Evolutionary conservation across 64 coral and sea anemone species (phyloP), one percentile per base, ranked within the genome.

Genomic region (Porites lutea): DNA sequence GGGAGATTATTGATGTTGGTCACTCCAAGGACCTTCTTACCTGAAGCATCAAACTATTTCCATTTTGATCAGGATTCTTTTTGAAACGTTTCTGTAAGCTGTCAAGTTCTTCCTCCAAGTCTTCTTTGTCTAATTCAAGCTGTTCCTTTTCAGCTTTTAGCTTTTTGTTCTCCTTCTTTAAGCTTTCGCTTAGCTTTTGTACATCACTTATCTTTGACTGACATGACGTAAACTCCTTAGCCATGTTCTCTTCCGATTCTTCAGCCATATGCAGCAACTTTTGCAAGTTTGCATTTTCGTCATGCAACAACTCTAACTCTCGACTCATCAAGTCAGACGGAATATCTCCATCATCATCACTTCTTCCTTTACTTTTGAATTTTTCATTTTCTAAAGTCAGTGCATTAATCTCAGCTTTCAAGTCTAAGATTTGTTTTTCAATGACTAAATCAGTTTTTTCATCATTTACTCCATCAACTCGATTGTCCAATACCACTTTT

Each of bases 191-290:
- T 65, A 82, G 74, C 45, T 58, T 89, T 69, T 99, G 91, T 63
- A 96, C 50, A 53, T 99, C 75, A 52, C 70, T 83, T 21, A 91
- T 53, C 18, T 83, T 79, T 53, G 90, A 78, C 16, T 97, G 82
- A 13, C 48, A 88, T 20, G 89, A 85, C 63, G 66, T 83, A 48
- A 94, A 69, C 60, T 97, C 92, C 6, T 94, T 89, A 22, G 88
- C 88, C 46, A 97, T 93, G 52, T 77, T 88, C 67, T 94, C 92
- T 78, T 97, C 95, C 3, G 95, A 97, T 51, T 97, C 88, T 78
- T 97, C 95, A 1, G 95, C 92, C 74, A 94, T 72, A 84, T 97
- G 92, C 14, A 97, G 83, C 67, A 97, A 73, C 46, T 97, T 97
- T 43, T 97, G 88, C 23, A 97, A 50, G 23, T 97, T 89, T 46